Percentiles rank a stretch among this genome's conserved stretches.
Conservation (phyloP, 2,888 invertebrate genomes). For the Micropterix aruncella region DNA sequence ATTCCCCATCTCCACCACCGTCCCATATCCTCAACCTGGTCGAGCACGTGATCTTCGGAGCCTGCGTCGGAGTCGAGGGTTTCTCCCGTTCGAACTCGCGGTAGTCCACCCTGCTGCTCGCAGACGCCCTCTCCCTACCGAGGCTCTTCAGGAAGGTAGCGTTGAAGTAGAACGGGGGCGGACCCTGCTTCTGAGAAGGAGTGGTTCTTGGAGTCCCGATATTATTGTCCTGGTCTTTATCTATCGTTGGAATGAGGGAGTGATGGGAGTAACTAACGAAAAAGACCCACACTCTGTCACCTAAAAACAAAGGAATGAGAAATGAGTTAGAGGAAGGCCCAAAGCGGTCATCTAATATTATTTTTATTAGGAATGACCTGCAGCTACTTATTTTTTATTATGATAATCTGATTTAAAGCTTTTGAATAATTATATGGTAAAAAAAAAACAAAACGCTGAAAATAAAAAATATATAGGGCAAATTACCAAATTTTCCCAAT, state of each 20-base stretch:
- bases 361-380: too few species aligned
- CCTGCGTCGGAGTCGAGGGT: conserved; percentile 1
- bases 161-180: conserved; percentile 1
- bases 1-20: conserved; percentile 39
- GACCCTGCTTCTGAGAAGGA: conserved; percentile 10
- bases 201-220: conserved; percentile 19
- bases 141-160: conserved; percentile 1
- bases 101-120: conserved; percentile 5
- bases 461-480: too few species aligned
- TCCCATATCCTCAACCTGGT: conserved; percentile 64
- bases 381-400: too few species aligned
- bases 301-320: too few species aligned
- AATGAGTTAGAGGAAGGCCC: too few species aligned
- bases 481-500: too few species aligned
- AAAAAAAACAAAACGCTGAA: too few species aligned
- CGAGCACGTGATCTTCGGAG: conserved; percentile 36
- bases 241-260: conserved; percentile 36
- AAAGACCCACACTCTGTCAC: conserved; percentile 76
- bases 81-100: conserved; percentile 4
- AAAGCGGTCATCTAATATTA: too few species aligned
- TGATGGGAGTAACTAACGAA: conserved; percentile 76
- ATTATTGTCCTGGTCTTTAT: conserved; percentile 15
- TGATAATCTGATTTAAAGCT: too few species aligned
- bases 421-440: too few species aligned
- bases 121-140: conserved; percentile 1